phyloP scores from a whole-genome alignment of 1,140 invertebrate genomes.

The Cheumatopsyche charites region DNA sequence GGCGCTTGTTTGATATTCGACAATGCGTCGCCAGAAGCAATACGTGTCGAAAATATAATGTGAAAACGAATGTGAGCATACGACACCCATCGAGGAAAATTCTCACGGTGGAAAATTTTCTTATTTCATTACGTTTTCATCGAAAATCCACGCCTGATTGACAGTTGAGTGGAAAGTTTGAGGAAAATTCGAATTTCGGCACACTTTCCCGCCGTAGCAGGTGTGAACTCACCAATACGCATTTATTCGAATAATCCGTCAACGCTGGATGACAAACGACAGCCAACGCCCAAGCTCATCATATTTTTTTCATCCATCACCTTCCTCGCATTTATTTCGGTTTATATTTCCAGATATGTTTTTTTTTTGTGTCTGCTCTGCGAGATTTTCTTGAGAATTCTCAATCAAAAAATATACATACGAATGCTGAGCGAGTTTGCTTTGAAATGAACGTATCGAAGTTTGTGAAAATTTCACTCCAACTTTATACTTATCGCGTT shows the following conservation, averaged over 20 bases:
- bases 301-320: conserved; percentile 11
- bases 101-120: not conserved
- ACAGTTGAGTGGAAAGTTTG: conserved; percentile 33
- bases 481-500: too few species aligned
- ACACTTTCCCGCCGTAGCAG: conserved; percentile 23
- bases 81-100: too few species aligned
- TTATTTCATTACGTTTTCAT: conserved; percentile 18
- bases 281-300: not conserved
- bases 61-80: too few species aligned
- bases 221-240: conserved; percentile 23
- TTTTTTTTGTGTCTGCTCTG: not conserved
- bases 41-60: too few species aligned
- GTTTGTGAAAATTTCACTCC: too few species aligned
- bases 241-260: conserved; percentile 30
- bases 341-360: conserved; percentile 12
- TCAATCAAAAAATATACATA: too few species aligned
- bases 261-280: conserved; percentile 21
- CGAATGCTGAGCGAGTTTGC: too few species aligned
- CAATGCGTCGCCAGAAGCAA: too few species aligned
- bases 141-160: conserved; percentile 25
- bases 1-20: too few species aligned
- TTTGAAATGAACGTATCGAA: too few species aligned
- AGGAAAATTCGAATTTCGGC: conserved; percentile 27
- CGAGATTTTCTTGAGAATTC: not conserved
- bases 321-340: not conserved